Base-by-base conservation (phyloP, 2,797 vertebrate species). In the Sciaenops ocellatus region DNA sequence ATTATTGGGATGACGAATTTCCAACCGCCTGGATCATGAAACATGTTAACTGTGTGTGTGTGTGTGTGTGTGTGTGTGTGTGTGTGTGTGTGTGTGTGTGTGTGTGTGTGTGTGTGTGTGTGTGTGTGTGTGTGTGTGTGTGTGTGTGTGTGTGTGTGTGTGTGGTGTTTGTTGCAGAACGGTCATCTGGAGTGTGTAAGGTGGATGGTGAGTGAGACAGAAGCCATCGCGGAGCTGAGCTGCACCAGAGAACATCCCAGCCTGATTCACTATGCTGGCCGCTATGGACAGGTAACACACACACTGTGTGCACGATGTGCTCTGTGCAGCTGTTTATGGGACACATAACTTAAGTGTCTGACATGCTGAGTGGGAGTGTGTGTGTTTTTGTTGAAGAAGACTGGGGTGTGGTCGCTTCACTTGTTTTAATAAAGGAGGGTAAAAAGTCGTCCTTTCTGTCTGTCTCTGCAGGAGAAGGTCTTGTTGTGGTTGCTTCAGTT, bases 131-230 rank as follows among this genome's bases (percentile, higher is more conserved):
- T 61, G 30, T 30, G 30, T 30, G 30, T 30, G 30, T 30, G 30
- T 30, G 28, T 30, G 28, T 30, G 28, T n/a, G 16, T 52, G 51
- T 54, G 60, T 56, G 24, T 52, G 12, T 76, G 55, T 68, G 18
- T 81, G 69, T 57, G 34, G 38, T 77, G 17, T 78, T 15, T 73
- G 59, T 76, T 69, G 15, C 79, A 99, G 98, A 98, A 98, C 17
- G 98, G 98, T 76, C 97, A 98, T 6, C 90, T 99, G 92, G 98
- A 99, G 87, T 98, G 98, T 38, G 97, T 99, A 47, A 95, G 97
- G 67, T 99, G 98, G 98, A 97, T 99, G 98, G 98, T 99, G 85
- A 98, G 98, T 0, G 98, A 99, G 92, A 99, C 98, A 0, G 98
- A 99, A 95, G 98, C 98, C 87, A 99, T 99, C 69, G 98, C 98